phyloP scores from a whole-genome alignment of 2,797 vertebrate genomes.

The Platyrinchus mystaceus region DNA sequence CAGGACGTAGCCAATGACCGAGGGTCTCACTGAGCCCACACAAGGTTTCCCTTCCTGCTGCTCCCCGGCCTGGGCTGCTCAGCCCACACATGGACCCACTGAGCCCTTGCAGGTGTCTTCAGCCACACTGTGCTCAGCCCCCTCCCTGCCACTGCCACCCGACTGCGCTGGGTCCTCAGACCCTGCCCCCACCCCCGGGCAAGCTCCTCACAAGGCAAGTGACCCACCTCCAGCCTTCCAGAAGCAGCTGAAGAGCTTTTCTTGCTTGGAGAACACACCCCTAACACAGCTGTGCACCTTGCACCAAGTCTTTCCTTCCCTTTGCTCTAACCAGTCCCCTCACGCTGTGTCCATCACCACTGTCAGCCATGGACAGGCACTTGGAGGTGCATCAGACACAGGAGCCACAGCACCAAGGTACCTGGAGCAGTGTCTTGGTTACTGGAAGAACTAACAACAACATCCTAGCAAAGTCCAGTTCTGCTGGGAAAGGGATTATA shows the following conservation, averaged over 20 bases:
- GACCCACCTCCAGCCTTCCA: neutral
- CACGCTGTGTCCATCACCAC: neutral
- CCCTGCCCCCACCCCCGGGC: rapidly evolving
- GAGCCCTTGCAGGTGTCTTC: neutral
- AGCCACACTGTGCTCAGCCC: neutral
- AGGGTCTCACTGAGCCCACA: constrained; percentile 81
- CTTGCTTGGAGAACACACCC: neutral
- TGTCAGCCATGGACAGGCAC: neutral
- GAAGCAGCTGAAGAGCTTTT: neutral
- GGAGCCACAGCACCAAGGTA: neutral
- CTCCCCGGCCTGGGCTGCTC: neutral
- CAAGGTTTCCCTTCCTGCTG: neutral
- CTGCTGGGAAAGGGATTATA: neutral
- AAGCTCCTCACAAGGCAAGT: neutral
- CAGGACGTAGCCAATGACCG: constrained; percentile 93
- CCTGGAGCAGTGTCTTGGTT: rapidly evolving
- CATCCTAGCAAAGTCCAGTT: neutral
- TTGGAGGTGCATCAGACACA: neutral
- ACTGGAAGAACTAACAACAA: too few species aligned
- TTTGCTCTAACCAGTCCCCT: neutral
- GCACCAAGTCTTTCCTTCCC: neutral
- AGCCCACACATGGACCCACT: neutral
- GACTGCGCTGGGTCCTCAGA: neutral
- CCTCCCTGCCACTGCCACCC: neutral
- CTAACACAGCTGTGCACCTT: neutral